Base-by-base conservation (phyloP, 2,797 vertebrate genomes). In the Enteromius fasciolatus region DNA sequence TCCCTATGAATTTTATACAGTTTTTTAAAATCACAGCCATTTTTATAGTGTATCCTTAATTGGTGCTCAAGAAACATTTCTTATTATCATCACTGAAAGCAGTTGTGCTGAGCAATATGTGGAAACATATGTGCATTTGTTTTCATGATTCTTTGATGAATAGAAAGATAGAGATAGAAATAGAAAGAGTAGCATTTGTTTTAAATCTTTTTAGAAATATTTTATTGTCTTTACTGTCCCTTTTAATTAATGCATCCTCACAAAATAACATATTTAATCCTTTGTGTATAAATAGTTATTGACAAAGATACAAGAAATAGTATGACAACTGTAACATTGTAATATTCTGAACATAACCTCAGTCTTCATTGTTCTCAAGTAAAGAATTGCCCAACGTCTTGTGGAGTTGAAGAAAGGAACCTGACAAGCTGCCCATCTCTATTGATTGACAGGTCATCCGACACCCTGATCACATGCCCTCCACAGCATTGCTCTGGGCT, bases 391-490 rank as follows among this genome's bases (percentile, higher is more conserved):
- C 28, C 31, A 54, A 23, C 44, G 23, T 10, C 28, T 48, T 59
- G 52, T 77, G 41, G 33, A 23, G 12, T 61, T 20, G 31, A 75
- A 61, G 75, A 68, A 73, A 57, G 23, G 15, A 61, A 52, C 52
- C 61, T 83, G 83, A 85, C 48, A 36, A 50, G 81, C 63, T 76
- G 18, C 25, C 63, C 63, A 17, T 69, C 50, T 83, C 48, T 88
- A 15, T 64, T 84, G 70, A 68, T 54, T 86, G 76, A 78, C 81
- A 90, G 90, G 90, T 91, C 67, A 90, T 91, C 73, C 78, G 88
- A 15, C 89, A 91, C 81, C 89, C 90, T 46, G 90, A 91, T 85
- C 88, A 90, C 36, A 87, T 91, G 33, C 89, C 90, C 12, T 91
- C 90, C 44, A 77, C 88, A 17, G 86, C 85, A 9, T 78, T 90